Base-by-base conservation (phyloP, 37 sponge, comb jelly and placozoan genomes). In the Halichondria panicea region DNA sequence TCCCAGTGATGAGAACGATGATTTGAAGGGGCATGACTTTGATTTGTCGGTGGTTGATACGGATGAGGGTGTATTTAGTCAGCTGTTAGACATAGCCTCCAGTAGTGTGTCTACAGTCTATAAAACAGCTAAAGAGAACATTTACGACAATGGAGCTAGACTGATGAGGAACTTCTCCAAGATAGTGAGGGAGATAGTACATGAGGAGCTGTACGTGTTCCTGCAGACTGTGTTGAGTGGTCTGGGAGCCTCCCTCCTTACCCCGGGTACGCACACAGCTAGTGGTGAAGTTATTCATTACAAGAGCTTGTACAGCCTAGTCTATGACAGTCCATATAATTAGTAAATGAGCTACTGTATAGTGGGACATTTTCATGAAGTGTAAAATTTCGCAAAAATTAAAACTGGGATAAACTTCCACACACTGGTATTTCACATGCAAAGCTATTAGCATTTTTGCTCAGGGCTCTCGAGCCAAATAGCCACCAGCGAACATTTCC, bases 201-300 rank as follows among this genome's bases (percentile, higher is more conserved):
- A 52, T 50, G 54, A 70, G 35, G 71, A 70, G 71, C 8, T 70
- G 19, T 70, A 46, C 32, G 35, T 27, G 13, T 33, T 70, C 31
- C 54, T 70, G 4, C 54, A 24, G 11, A 4, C 71, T 4, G 9
- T 50, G 54, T 3, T 31, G 2, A 30, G 34, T 3, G 19, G 25
- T 12, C 19, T 15, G 1, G 35, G 71, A 28, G 35, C 28, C 2
- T 32, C 32, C 9, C 0, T 52, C 2, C 19, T 32, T 21, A 19
- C 71, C 2, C 71, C 71, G 7, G 68, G 68, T 67, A 18, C 38
- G 68, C 18, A 24, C 11, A 59, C 9, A 65, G 40, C 8, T 24
- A 59, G 12, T 12, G 25, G 7, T 11, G 7, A 12, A 8, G 7
- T 24, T 24, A 22, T 22, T 59, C 25, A 8, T 27, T 27, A 24